Evolutionary conservation across 1,140 invertebrate genomes (phyloP).

Genomic region (Macrobrachium rosenbergii): DNA sequence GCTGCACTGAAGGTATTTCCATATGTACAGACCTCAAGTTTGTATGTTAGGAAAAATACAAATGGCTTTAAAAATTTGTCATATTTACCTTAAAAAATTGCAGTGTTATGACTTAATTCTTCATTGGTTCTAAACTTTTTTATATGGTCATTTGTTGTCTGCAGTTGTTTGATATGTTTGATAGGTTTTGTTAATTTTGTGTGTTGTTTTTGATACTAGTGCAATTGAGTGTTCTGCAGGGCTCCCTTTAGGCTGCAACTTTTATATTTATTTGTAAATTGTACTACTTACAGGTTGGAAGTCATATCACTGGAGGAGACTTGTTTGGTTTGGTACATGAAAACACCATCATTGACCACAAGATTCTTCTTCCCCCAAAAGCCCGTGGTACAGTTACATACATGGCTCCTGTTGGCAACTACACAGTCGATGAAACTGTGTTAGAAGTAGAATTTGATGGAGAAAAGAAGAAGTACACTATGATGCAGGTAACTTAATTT

Average conservation of each 20-base stretch:
- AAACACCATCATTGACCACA: conserved; percentile 97
- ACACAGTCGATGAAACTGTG: conserved; percentile 92
- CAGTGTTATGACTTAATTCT: too few species aligned
- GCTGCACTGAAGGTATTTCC: too few species aligned
- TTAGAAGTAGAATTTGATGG: conserved; percentile 99
- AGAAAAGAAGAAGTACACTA: conserved; percentile 89
- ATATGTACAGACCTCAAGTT: too few species aligned
- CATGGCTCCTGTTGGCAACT: conserved; percentile 94
- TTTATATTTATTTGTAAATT: conserved; percentile 23
- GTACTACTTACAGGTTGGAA: conserved; percentile 78
- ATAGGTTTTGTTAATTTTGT: not conserved
- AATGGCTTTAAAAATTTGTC: too few species aligned
- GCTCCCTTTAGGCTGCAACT: too few species aligned
- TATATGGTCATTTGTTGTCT: too few species aligned
- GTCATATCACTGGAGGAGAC: conserved; percentile 98
- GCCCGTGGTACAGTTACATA: conserved; percentile 97
- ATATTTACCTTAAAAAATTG: too few species aligned
- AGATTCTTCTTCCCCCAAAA: conserved; percentile 92
- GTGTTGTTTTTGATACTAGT: not conserved
- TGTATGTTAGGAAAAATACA: too few species aligned
- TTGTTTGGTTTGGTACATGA: conserved; percentile 96
- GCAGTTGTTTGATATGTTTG: too few species aligned
- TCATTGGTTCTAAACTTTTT: too few species aligned
- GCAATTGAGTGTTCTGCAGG: too few species aligned
- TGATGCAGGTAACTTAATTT: conserved; percentile 88